These are phyloP conservation scores for Papilio protenor DNA, from an alignment of 2,888 invertebrate genomes.

Conservation along the genomic window DNA sequence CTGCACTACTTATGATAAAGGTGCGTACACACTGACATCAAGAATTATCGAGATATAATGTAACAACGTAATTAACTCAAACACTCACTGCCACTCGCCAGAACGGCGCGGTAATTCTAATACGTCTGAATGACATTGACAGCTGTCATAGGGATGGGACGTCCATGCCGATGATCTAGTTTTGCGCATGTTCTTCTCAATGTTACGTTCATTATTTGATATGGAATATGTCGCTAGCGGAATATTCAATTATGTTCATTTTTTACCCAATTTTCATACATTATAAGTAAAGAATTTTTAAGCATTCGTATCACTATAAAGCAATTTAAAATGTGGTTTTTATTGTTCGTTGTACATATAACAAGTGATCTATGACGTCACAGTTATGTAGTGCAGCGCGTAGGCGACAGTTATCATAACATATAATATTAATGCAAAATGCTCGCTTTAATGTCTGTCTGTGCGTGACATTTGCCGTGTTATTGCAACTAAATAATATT, in stretches of 20 bases:
- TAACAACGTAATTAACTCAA: too few species aligned
- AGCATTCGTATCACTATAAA: too few species aligned
- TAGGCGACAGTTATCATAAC: constrained; percentile 27
- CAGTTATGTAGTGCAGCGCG: neutral
- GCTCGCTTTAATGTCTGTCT: neutral
- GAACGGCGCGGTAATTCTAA: too few species aligned
- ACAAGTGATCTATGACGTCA: neutral
- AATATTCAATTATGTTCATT: too few species aligned
- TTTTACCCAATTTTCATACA: neutral
- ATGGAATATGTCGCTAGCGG: neutral
- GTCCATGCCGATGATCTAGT: too few species aligned
- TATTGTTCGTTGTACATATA: neutral
- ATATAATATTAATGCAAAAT: constrained; percentile 11
- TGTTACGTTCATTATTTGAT: neutral
- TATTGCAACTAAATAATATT: constrained; percentile 3
- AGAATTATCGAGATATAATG: neutral
- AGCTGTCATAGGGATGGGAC: too few species aligned
- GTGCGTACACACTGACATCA: neutral
- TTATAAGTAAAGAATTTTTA: too few species aligned
- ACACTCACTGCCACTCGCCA: too few species aligned
- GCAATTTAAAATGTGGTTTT: neutral
- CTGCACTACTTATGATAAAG: constrained; percentile 3
- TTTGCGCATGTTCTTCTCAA: too few species aligned
- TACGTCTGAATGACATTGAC: too few species aligned
- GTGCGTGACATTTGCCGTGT: constrained; percentile 4